Conservation (phyloP, 37 sponge, comb jelly and placozoan genomes). For the Chondrilla cf. caribensis region DNA sequence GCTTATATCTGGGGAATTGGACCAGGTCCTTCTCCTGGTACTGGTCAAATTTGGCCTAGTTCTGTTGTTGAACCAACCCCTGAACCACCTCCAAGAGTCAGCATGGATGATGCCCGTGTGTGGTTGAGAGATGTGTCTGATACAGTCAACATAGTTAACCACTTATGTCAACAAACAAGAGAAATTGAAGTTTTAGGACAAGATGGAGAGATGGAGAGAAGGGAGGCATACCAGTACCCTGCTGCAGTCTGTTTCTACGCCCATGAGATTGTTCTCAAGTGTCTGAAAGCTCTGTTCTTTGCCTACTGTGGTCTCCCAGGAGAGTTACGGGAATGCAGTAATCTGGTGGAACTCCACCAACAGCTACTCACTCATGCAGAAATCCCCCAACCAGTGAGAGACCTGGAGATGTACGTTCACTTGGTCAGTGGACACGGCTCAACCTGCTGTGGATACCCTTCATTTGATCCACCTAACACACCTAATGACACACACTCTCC, state of each 20-base stretch:
- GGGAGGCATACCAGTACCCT: neutral
- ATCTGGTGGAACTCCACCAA: constrained; percentile 18
- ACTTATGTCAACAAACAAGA: neutral
- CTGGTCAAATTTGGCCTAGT: no score
- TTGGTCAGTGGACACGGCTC: constrained; percentile 39
- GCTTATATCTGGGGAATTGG: constrained; percentile 4
- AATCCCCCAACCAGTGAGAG: neutral
- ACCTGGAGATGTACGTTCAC: constrained; percentile 2
- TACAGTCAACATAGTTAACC: neutral
- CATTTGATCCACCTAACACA: constrained; percentile 49
- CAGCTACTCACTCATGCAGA: neutral
- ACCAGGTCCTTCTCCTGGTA: no score
- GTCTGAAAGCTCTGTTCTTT: constrained; percentile 54
- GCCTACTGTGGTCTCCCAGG: constrained; percentile 37
- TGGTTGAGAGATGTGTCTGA: neutral
- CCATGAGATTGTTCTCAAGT: constrained; percentile 28
- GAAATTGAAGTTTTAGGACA: neutral
- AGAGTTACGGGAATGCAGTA: constrained; percentile 18
- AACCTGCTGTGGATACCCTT: constrained; percentile 44
- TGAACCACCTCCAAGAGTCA: constrained; percentile 17
- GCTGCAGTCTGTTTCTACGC: constrained; percentile 14
- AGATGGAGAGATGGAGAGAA: no score
- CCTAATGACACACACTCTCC: constrained; percentile 33
- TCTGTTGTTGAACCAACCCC: neutral
- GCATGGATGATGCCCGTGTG: neutral